Conservation (phyloP, 2,113 vertebrate species). For the Salminus brasiliensis region DNA sequence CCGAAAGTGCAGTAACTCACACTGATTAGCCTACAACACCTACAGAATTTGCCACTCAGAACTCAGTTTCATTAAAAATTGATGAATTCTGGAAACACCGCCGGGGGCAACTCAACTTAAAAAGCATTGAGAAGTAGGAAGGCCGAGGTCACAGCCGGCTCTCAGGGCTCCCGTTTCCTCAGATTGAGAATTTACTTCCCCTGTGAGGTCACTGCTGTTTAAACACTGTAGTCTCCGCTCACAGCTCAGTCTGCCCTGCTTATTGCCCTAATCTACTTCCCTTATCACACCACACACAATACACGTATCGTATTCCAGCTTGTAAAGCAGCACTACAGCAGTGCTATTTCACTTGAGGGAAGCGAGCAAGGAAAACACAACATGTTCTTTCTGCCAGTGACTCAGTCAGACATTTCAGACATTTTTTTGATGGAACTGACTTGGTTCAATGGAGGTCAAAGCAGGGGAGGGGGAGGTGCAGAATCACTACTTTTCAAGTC, state of each 20-base stretch:
- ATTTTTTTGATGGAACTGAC: background rate
- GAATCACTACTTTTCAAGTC: background rate
- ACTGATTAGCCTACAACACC: too few relatives aligned
- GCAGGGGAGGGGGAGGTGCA: background rate
- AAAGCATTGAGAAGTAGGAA: conserved; percentile 57
- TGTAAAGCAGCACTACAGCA: background rate
- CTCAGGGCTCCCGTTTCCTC: conserved; percentile 64
- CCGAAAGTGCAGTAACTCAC: too few relatives aligned
- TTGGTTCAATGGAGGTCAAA: background rate
- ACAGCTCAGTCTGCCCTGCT: conserved; percentile 40
- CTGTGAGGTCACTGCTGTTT: conserved; percentile 60
- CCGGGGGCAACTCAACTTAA: conserved; percentile 5
- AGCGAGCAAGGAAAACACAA: conserved; percentile 11
- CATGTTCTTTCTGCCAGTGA: background rate
- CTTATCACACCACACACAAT: conserved; percentile 23
- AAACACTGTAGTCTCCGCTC: conserved; percentile 41
- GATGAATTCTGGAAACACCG: background rate
- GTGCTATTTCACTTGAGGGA: background rate
- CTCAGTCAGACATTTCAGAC: background rate
- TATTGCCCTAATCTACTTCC: conserved; percentile 9
- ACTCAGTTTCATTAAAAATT: too few relatives aligned
- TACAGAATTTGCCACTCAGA: too few relatives aligned
- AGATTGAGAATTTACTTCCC: conserved; percentile 71
- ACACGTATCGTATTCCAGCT: background rate
- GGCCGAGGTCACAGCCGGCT: conserved; percentile 58